Percentiles rank a stretch among this genome's conserved stretches.
Evolutionary conservation across 2,113 vertebrate genomes (phyloP).

Genomic region (Limnothrissa miodon): DNA sequence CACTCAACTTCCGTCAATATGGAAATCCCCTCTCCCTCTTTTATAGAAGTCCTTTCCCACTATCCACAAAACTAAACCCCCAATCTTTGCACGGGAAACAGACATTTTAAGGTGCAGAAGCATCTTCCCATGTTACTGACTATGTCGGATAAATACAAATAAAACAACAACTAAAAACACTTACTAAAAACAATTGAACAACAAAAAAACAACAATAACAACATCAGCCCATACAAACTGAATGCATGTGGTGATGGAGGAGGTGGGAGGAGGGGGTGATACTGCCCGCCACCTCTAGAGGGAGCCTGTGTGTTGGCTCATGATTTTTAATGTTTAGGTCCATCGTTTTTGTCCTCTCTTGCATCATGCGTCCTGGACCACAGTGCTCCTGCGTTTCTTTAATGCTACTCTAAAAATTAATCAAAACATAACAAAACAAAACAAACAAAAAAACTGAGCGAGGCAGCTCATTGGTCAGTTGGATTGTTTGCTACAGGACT

Average conservation of each 20-base stretch:
- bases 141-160: background rate
- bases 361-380: background rate
- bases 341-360: background rate
- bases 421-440: background rate
- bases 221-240: background rate
- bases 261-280: background rate
- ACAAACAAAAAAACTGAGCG: background rate
- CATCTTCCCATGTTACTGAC: background rate
- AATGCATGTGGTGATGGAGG: background rate
- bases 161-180: background rate
- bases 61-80: background rate
- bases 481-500: conserved; percentile 9
- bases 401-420: background rate
- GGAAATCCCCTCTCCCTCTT: background rate
- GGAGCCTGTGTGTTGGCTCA: background rate
- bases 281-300: background rate
- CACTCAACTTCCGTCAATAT: background rate
- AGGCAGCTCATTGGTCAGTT: conserved; percentile 15
- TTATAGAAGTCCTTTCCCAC: background rate
- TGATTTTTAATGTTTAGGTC: background rate
- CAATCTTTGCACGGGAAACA: background rate
- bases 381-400: background rate
- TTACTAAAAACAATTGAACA: background rate
- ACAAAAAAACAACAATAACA: background rate
- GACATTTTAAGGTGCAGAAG: background rate